These are phyloP conservation scores for Metacarcinus magister DNA, from an alignment of 2,888 invertebrate species.

Conservation along the genomic window DNA sequence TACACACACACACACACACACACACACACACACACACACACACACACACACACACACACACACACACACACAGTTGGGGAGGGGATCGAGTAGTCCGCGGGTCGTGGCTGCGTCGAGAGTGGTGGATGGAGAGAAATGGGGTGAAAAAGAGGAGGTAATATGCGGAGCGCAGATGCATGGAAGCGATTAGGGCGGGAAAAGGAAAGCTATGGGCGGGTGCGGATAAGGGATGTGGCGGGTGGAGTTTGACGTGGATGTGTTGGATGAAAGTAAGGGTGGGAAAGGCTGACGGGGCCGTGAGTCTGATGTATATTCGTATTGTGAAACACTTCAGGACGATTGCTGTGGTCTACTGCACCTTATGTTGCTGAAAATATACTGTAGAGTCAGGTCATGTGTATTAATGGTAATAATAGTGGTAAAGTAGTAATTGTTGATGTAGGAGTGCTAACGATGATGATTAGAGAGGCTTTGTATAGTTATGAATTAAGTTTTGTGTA, in stretches of 20 bases:
- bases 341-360: too few relatives aligned
- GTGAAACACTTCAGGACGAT: too few relatives aligned
- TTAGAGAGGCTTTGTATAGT: not conserved
- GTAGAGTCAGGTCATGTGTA: too few relatives aligned
- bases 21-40: not conserved
- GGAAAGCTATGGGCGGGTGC: not conserved
- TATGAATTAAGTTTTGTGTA: not conserved
- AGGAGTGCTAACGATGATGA: not conserved
- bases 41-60: not conserved
- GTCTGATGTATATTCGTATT: not conserved
- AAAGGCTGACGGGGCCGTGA: not conserved
- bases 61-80: not conserved
- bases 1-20: slow-evolving; percentile 33
- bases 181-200: slow-evolving; percentile 26
- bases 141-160: not conserved
- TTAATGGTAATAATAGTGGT: too few relatives aligned
- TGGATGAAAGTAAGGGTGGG: not conserved
- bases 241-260: not conserved
- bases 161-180: not conserved
- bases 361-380: too few relatives aligned
- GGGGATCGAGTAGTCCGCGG: not conserved
- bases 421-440: too few relatives aligned
- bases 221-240: not conserved
- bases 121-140: not conserved
- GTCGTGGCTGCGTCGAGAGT: not conserved